Evolutionary conservation across 1,140 invertebrate species (phyloP), one percentile per base, ranked within the genome.

Genomic region (Onthophagus taurus): DNA sequence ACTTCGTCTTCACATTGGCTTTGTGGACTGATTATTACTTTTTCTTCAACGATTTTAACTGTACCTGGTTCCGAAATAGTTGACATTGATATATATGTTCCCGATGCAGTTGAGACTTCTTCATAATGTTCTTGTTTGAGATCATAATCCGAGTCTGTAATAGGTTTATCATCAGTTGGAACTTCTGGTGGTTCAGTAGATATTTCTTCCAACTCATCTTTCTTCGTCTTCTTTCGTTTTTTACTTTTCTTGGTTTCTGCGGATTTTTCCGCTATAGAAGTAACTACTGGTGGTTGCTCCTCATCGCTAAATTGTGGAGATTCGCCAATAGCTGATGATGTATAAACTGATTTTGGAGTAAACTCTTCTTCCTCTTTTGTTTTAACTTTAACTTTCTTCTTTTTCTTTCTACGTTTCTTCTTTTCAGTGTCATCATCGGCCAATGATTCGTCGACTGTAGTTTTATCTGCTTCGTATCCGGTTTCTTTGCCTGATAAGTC

Each of bases 21-120:
- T 49, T 64, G 64, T 11, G 58, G 52, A 38, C 50, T 47, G 24
- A 60, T 63, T 26, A 64, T 55, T 6, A 77, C 47, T 37, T 65
- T 67, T 66, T 80, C 77, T 67, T 80, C 75, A n/a, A 80, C 59
- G 47, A 80, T 66, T 67, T 78, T 80, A 1, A 80, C 75, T 23
- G 70, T 70, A 16, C 61, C 68, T 4, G 69, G 63, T 44, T 74
- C 68, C 8, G 74, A 72, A 29, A 65, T 70, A 55, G 72, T 72
- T 53, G 71, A 74, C 16, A 77, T 62, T 13, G 70, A 72, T 47
- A 69, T 69, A 47, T 69, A 74, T 1, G 72, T 72, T 44, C 74
- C 74, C 46, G 72, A 68, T 30, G 56, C 54, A 3, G 65, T 66
- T 26, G 49, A 8, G 17, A 59, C 45, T 51, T 57, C 52, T 45